A percentile compares a stretch with the other conserved stretches of the same genome.
Conservation (phyloP, 30 jellyfish, hydroid and myxozoan species). For the Pseudorhiza aurosa region DNA sequence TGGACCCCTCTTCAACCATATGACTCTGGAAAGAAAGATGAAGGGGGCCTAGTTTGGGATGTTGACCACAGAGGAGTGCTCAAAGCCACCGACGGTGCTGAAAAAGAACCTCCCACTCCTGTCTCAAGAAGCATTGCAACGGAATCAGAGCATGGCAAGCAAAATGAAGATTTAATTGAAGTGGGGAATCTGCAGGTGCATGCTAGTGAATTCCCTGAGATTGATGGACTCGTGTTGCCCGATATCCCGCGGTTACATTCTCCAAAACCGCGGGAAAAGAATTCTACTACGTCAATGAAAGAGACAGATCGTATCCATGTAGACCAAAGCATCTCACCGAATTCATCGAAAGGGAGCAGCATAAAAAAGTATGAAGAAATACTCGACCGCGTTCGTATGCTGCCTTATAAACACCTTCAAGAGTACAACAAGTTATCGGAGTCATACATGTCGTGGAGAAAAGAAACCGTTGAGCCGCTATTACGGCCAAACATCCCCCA, state of each 20-base stretch:
- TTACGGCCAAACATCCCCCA: constrained; percentile 42
- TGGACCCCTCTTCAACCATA: constrained; percentile 16
- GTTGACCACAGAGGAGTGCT: no score
- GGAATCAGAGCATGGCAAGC: not conserved
- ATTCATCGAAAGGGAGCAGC: constrained; percentile 24
- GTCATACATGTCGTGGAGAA: constrained; percentile 58
- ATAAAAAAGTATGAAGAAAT: constrained; percentile 52
- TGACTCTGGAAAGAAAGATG: not conserved
- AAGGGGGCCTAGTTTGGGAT: not conserved
- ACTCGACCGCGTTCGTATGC: constrained; percentile 58
- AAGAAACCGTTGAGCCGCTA: constrained; percentile 69
- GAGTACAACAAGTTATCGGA: constrained; percentile 43
- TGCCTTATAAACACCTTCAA: constrained; percentile 55
- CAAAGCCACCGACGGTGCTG: no score
- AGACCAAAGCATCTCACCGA: constrained; percentile 6
- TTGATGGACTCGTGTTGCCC: not conserved
- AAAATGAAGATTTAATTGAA: not conserved
- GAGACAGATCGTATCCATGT: constrained; percentile 27
- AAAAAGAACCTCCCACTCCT: not conserved
- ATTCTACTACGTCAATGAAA: constrained; percentile 4
- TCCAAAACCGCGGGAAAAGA: not conserved
- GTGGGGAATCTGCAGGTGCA: not conserved
- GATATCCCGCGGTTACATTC: not conserved
- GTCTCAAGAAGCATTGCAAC: not conserved
- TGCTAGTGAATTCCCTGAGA: not conserved